These are phyloP conservation scores for Diglossa brunneiventris DNA, from an alignment of 2,113 vertebrate genomes.

Conservation along the genomic window DNA sequence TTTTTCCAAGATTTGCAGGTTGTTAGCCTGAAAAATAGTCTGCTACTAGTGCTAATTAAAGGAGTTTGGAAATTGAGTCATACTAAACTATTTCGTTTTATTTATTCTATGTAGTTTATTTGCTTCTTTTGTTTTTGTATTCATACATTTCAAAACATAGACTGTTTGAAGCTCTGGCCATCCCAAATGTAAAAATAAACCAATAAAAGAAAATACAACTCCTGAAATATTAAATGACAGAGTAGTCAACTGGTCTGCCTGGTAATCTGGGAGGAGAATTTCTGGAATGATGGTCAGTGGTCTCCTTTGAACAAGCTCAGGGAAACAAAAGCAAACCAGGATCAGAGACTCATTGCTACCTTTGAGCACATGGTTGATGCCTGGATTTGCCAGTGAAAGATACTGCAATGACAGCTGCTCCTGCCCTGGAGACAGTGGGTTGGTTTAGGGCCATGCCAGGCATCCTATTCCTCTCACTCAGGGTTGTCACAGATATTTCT, in stretches of 20 bases:
- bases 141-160: not conserved
- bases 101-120: not conserved
- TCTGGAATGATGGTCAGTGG: not conserved
- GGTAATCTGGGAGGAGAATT: not conserved
- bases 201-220: not conserved
- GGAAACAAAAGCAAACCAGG: not conserved
- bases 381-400: not conserved
- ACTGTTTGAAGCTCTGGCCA: not conserved
- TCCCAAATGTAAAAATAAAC: not conserved
- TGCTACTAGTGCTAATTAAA: not conserved
- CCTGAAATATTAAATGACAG: not conserved
- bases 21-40: conserved; percentile 11
- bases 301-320: not conserved
- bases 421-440: not conserved
- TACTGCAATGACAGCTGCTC: not conserved
- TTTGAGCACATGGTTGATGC: not conserved
- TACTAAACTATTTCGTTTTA: not conserved
- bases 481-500: not conserved
- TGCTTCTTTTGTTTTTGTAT: not conserved
- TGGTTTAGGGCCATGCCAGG: not conserved
- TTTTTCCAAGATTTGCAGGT: conserved; percentile 5
- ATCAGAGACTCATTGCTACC: not conserved
- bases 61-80: not conserved
- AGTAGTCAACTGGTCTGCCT: not conserved
- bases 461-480: not conserved